phyloP scores from a whole-genome alignment of 2,888 invertebrate species.

The Xanthostigma xanthostigma region DNA sequence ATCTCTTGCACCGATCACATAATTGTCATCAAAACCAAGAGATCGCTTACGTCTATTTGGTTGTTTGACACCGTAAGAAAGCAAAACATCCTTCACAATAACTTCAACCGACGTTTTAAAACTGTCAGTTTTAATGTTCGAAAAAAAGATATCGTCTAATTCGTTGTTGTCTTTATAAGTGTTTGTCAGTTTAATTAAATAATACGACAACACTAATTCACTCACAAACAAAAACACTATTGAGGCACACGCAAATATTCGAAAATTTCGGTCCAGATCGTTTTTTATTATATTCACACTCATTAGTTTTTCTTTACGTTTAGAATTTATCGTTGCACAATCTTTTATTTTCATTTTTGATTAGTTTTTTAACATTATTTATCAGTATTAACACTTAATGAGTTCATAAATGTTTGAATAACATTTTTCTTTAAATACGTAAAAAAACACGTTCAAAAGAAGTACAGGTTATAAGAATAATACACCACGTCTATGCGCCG shows the following conservation, averaged over 20 bases:
- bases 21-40: conserved; percentile 16
- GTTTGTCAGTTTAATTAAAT: background rate
- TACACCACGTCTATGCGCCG: no score
- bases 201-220: conserved; percentile 7
- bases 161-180: background rate
- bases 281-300: background rate
- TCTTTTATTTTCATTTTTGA: background rate
- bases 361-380: background rate
- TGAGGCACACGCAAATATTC: background rate
- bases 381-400: no score
- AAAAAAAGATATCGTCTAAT: background rate
- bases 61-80: background rate
- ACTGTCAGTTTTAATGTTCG: background rate
- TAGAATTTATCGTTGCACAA: background rate
- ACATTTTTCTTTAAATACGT: background rate
- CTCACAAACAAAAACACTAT: conserved; percentile 4
- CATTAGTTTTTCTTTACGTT: background rate
- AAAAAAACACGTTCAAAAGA: no score
- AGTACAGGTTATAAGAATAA: no score
- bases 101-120: background rate
- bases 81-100: background rate
- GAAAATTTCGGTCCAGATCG: background rate
- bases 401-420: background rate
- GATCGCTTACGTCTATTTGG: conserved; percentile 12
- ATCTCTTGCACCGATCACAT: conserved; percentile 17